phyloP scores from a whole-genome alignment of 2,888 invertebrate species.

The Synergus umbraculus region DNA sequence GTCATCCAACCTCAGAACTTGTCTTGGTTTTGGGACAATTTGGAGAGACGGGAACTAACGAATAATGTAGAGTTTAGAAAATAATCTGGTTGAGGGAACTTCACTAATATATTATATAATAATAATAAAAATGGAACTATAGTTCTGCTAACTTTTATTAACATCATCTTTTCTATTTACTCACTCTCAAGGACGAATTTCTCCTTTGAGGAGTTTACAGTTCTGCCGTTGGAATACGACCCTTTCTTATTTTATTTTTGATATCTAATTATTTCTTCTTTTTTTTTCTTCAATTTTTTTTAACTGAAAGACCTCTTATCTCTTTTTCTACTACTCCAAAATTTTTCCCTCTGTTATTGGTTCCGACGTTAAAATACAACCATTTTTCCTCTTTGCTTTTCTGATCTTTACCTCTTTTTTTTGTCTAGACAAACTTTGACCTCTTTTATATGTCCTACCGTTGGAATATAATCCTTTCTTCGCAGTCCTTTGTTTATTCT shows the following conservation, averaged over 20 bases:
- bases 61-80: neutral
- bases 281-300: neutral
- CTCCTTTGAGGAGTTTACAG: neutral
- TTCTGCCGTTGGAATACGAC: conserved; percentile 31
- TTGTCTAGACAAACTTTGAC: too few species aligned
- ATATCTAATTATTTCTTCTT: neutral
- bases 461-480: too few species aligned
- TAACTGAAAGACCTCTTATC: neutral
- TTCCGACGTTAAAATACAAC: too few species aligned
- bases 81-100: neutral
- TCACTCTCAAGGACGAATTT: neutral
- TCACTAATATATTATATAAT: neutral
- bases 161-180: neutral
- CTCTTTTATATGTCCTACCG: too few species aligned
- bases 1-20: conserved; percentile 38
- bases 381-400: too few species aligned
- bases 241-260: neutral
- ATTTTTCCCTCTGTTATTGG: too few species aligned
- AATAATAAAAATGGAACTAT: neutral
- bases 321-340: neutral
- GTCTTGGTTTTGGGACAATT: neutral
- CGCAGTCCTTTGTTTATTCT: too few species aligned
- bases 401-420: too few species aligned
- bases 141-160: neutral
- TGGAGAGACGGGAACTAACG: neutral